Base-by-base conservation (phyloP, 2,888 invertebrate species). In the Acholoe squamosa region DNA sequence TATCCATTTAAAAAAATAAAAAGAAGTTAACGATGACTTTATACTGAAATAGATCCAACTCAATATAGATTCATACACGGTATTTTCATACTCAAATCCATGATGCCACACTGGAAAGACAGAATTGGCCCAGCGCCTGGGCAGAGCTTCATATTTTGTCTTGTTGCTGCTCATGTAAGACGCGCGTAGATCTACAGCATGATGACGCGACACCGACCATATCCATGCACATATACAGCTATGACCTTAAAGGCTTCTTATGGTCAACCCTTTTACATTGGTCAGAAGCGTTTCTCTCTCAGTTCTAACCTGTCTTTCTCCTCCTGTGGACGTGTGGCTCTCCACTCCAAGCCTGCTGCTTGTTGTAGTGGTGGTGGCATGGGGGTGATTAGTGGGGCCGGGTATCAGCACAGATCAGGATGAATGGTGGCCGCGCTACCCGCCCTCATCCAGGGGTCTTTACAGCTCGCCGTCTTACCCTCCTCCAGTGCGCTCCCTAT, bases 381-480 rank as follows among this genome's bases (percentile, higher is more conserved):
- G 14, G 54, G 56, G 28, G 86, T 86, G 86, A 86, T 86, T 86
- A 86, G 86, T 86, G 54, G 14, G 28, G 52, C 54, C 31, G 28
- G 25, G 86, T 52, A 54, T 54, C 86, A 54, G 16, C 52, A 28
- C n/a, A n/a, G 86, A 86, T 86, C 54, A 86, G 86, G 54, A 86
- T 54, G 86, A 31, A 52, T 86, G 86, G 54, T n/a, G 28, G 54
- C 25, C 25, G 31, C 31, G 86, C 43, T 43, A 5, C 43, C 43
- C 84, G 51, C 31, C 31, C 54, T 86, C 86, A 86, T 52, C 86
- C 86, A 43, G 34, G 54, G 56, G 86, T 86, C 86, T 86, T 86
- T 86, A 86, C 84, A 33, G 86, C 54, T 7, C 25, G 76, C 34
- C 33, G 80, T 33, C 80, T 80, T 80, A 76, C 12, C n/a, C 34